A percentile compares a stretch with the other conserved stretches of the same genome.
Conservation (phyloP, 2,888 invertebrate species). For the Phengaris alcon region DNA sequence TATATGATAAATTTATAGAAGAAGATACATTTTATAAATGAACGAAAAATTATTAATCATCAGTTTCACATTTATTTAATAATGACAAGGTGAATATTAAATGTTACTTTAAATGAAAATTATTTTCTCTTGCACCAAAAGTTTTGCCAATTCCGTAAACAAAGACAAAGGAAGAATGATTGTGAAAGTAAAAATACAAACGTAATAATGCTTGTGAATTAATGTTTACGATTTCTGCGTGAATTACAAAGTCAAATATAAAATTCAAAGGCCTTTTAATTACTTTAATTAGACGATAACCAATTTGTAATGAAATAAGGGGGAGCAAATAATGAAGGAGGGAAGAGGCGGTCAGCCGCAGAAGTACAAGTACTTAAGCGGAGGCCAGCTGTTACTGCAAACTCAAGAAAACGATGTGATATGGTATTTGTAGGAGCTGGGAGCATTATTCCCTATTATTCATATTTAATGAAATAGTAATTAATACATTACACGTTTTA, state of each 20-base stretch:
- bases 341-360: slow-evolving; percentile 51
- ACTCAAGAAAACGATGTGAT: slow-evolving; percentile 39
- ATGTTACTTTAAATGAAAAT: not conserved
- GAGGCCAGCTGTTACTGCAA: slow-evolving; percentile 56
- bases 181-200: not conserved
- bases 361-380: slow-evolving; percentile 58
- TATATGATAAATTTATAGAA: too few relatives aligned
- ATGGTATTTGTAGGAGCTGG: slow-evolving; percentile 31
- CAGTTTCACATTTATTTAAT: too few relatives aligned
- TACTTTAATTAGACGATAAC: slow-evolving; percentile 43
- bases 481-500: too few relatives aligned
- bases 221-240: not conserved
- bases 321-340: slow-evolving; percentile 57
- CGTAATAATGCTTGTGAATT: not conserved
- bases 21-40: too few relatives aligned
- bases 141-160: not conserved
- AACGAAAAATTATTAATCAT: too few relatives aligned
- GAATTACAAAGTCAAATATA: slow-evolving; percentile 19
- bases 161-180: not conserved
- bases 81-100: too few relatives aligned
- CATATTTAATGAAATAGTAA: too few relatives aligned
- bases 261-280: slow-evolving; percentile 20
- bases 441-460: not conserved
- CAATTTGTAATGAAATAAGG: slow-evolving; percentile 51
- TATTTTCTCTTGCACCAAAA: not conserved